Percentiles rank a stretch among this genome's conserved stretches.
phyloP scores from a whole-genome alignment of 2,797 vertebrate genomes.

The Sebastiscus albofasciatus region DNA sequence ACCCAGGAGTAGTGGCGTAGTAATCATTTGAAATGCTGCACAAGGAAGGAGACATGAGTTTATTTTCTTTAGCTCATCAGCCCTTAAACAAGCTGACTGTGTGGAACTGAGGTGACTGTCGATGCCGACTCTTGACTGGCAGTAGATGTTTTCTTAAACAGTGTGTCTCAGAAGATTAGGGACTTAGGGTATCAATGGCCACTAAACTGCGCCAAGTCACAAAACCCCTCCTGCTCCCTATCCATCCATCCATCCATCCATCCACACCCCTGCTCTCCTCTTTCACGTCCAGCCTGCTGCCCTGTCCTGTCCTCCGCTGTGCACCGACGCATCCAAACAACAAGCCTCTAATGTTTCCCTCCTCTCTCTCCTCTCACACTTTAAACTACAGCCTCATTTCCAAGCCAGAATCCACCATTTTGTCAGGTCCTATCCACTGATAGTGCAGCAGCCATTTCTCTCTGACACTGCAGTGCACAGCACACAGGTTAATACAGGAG shows the following conservation, averaged over 20 bases:
- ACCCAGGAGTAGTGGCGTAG: background rate
- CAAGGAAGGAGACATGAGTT: background rate
- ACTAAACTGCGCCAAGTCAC: conserved; percentile 34
- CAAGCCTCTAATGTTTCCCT: conserved; percentile 29
- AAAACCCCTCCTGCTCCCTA: conserved; percentile 7
- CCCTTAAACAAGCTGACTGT: background rate
- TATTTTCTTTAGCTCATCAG: background rate
- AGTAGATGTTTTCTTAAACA: background rate
- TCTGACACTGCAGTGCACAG: conserved; percentile 60
- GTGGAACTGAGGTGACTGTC: background rate
- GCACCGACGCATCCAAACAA: conserved; percentile 28
- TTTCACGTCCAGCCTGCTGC: conserved; percentile 18
- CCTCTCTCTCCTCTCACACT: conserved; percentile 12
- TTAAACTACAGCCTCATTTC: conserved; percentile 6
- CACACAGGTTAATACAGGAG: conserved; percentile 34
- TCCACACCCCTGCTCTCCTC: conserved; percentile 45
- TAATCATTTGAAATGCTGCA: background rate
- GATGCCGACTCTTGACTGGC: accelerated
- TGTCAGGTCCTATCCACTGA: conserved; percentile 58
- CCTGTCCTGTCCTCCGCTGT: background rate
- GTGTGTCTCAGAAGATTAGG: conserved; percentile 7
- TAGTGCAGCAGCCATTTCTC: conserved; percentile 73
- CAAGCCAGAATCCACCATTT: conserved; percentile 71
- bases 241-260: conserved; percentile 49
- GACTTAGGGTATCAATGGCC: background rate